These are phyloP conservation scores for Volucella inanis DNA, from an alignment of 2,888 invertebrate genomes.

Conservation along the genomic window DNA sequence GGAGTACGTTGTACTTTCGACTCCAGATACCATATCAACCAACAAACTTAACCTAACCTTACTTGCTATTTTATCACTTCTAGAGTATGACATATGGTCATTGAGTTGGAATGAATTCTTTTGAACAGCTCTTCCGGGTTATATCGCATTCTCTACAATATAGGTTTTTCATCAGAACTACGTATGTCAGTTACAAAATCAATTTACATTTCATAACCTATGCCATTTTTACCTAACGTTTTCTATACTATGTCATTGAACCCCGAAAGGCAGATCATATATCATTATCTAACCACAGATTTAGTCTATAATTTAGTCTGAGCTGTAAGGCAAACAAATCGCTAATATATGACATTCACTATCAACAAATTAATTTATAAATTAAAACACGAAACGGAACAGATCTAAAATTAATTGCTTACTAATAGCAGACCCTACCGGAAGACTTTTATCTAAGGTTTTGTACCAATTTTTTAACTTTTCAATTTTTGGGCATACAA, in stretches of 20 bases:
- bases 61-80: too few species aligned
- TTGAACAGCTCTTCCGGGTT: too few species aligned
- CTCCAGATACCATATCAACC: too few species aligned
- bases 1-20: too few species aligned
- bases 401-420: neutral
- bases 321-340: constrained; percentile 25
- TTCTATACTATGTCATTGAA: neutral
- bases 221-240: too few species aligned
- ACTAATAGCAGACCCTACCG: constrained; percentile 1
- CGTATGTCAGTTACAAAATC: too few species aligned
- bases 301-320: constrained; percentile 1
- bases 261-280: neutral
- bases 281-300: constrained; percentile 5
- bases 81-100: too few species aligned
- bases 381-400: constrained; percentile 7
- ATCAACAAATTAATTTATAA: constrained; percentile 3
- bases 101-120: too few species aligned
- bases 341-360: neutral
- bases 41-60: too few species aligned
- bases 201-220: too few species aligned
- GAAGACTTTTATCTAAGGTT: constrained; percentile 39
- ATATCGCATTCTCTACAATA: too few species aligned
- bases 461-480: constrained; percentile 18
- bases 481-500: neutral
- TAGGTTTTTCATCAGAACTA: too few species aligned